Evolutionary conservation across 2,888 invertebrate species (phyloP).

Genomic region (Antheraea yamamai): DNA sequence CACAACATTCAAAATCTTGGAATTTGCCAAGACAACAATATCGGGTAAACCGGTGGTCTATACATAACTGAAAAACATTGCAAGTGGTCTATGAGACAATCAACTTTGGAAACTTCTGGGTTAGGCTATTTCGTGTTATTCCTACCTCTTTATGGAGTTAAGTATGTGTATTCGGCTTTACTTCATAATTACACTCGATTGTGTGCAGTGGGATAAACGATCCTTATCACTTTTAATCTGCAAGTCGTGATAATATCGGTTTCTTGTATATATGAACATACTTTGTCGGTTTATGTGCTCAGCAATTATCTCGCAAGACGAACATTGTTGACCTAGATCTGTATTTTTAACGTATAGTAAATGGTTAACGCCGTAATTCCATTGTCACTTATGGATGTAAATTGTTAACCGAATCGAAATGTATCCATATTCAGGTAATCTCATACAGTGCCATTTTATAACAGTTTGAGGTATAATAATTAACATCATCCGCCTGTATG

Average conservation of each 20-base stretch:
- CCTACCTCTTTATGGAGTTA: background rate
- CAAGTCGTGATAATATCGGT: constrained; percentile 24
- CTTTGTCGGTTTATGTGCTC: background rate
- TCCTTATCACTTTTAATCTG: constrained; percentile 44
- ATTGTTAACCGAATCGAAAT: too few species aligned
- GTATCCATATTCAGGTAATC: too few species aligned
- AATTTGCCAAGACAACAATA: too few species aligned
- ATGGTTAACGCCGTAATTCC: too few species aligned
- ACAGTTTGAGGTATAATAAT: too few species aligned
- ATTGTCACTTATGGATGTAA: too few species aligned
- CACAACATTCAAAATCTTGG: too few species aligned
- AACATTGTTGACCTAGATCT: background rate
- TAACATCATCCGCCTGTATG: too few species aligned
- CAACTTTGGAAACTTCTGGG: background rate
- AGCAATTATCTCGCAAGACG: background rate
- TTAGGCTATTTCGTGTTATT: background rate
- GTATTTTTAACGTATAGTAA: background rate
- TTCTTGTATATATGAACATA: background rate
- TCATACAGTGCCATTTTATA: too few species aligned
- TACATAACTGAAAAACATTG: too few species aligned
- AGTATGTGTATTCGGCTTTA: background rate
- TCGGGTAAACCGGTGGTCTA: too few species aligned
- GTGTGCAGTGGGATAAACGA: constrained; percentile 41
- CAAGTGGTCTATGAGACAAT: too few species aligned
- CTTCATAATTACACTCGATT: background rate